Conservation (phyloP, 2,797 vertebrate species). For the Halcyon leucocephala region DNA sequence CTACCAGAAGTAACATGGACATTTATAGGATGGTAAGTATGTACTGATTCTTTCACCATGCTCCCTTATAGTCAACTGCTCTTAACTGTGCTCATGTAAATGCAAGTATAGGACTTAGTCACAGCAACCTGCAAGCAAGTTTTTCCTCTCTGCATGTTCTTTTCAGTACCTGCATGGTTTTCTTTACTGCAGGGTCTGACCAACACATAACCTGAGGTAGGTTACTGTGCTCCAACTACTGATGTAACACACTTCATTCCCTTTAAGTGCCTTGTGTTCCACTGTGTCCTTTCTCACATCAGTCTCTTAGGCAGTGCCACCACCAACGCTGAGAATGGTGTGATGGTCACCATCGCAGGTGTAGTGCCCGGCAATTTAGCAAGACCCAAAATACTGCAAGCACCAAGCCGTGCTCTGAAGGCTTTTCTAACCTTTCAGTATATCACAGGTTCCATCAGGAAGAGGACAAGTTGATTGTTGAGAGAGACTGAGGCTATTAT, state of each 20-base stretch:
- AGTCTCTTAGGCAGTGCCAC: not conserved
- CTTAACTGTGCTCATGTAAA: not conserved
- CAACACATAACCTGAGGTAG: not conserved
- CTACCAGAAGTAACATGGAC: not conserved
- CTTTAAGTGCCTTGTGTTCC: not conserved
- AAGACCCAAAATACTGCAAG: not conserved
- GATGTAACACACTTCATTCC: not conserved
- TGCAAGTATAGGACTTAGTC: not conserved
- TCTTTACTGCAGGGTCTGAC: not conserved
- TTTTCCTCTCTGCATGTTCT: not conserved
- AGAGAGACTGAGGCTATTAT: not conserved
- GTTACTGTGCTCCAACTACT: not conserved
- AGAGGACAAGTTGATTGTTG: not conserved
- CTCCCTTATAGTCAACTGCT: not conserved
- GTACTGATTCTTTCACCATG: not conserved
- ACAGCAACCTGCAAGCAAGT: accelerated
- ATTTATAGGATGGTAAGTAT: not conserved
- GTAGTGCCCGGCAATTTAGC: not conserved
- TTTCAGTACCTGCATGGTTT: not conserved
- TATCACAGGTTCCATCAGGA: not conserved
- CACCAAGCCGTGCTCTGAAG: not conserved
- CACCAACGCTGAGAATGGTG: accelerated
- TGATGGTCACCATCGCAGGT: not conserved
- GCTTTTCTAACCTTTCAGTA: not conserved
- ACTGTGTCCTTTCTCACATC: not conserved